These are phyloP conservation scores for Dufourea novaeangliae DNA, from an alignment of 1,140 invertebrate species.

Conservation along the genomic window DNA sequence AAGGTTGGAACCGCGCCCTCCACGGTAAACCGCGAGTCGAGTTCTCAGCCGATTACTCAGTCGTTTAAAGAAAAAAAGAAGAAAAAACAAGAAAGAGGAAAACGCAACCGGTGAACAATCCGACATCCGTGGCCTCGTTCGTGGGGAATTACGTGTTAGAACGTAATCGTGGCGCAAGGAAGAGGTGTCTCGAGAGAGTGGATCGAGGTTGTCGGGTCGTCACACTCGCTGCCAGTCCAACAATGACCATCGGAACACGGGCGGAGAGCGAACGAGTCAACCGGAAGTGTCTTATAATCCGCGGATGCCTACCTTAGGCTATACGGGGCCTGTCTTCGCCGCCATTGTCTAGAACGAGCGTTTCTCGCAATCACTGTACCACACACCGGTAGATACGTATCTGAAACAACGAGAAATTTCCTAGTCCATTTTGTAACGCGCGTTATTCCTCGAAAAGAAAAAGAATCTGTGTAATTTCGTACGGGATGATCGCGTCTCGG, in stretches of 20 bases:
- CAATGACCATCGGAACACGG: slow-evolving; percentile 73
- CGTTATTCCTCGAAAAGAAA: not conserved
- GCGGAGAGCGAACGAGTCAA: slow-evolving; percentile 63
- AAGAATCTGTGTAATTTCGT: not conserved
- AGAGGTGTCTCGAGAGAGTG: slow-evolving; percentile 53
- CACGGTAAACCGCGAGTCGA: not conserved
- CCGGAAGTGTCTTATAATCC: slow-evolving; percentile 76
- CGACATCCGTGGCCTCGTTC: slow-evolving; percentile 48
- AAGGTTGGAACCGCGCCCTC: slow-evolving; percentile 27
- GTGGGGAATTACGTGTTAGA: slow-evolving; percentile 52
- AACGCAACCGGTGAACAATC: not conserved
- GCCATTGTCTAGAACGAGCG: slow-evolving; percentile 15
- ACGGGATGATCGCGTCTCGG: not conserved
- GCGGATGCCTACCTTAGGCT: slow-evolving; percentile 65
- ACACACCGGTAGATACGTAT: no score
- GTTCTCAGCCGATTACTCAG: slow-evolving; percentile 27
- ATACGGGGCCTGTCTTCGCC: slow-evolving; percentile 4
- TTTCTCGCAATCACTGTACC: no score
- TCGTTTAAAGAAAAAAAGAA: slow-evolving; percentile 1
- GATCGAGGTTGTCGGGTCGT: slow-evolving; percentile 77
- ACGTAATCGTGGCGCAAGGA: slow-evolving; percentile 45
- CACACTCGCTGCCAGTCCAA: slow-evolving; percentile 74
- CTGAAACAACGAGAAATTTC: not conserved
- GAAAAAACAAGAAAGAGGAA: slow-evolving; percentile 9
- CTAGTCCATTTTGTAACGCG: not conserved